A percentile compares a stretch with the other conserved stretches of the same genome.
phyloP scores from a whole-genome alignment of 2,888 invertebrate genomes.

The Dynastes tityus region DNA sequence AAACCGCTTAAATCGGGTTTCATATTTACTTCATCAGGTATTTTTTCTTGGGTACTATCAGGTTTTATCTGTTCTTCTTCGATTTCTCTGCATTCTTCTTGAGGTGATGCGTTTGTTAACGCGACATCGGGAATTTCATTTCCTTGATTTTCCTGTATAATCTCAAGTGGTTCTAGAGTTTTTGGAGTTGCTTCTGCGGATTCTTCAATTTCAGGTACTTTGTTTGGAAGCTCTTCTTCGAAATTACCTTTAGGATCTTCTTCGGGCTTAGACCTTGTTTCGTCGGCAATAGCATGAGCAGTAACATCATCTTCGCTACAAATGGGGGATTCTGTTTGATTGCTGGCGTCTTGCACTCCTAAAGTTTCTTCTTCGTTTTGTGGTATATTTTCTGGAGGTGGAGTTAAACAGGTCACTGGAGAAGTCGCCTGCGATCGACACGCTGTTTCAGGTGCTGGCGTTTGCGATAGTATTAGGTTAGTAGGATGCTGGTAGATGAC shows the following conservation, averaged over 20 bases:
- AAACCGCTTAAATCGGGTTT: constrained; percentile 85
- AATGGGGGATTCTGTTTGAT: constrained; percentile 85
- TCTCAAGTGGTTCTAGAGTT: constrained; percentile 30
- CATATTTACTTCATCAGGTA: constrained; percentile 41
- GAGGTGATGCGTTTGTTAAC: background rate
- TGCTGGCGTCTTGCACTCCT: constrained; percentile 86
- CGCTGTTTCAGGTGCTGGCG: constrained; percentile 63
- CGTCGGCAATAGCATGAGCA: constrained; percentile 57
- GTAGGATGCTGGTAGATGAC: constrained; percentile 73
- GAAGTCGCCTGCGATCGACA: constrained; percentile 71
- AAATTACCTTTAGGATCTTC: constrained; percentile 43
- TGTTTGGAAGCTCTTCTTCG: constrained; percentile 47
- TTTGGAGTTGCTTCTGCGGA: constrained; percentile 27
- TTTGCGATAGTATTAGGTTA: constrained; percentile 67
- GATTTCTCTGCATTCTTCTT: constrained; percentile 41
- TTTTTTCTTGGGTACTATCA: constrained; percentile 40
- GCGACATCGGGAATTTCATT: constrained; percentile 56
- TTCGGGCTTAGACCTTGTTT: constrained; percentile 48
- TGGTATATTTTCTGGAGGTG: constrained; percentile 72
- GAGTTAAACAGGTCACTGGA: constrained; percentile 75
- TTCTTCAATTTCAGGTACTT: constrained; percentile 56
- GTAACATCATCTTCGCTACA: constrained; percentile 78
- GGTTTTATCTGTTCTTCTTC: constrained; percentile 36
- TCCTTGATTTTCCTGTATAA: constrained; percentile 38
- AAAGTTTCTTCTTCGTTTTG: constrained; percentile 71